Base-by-base conservation (phyloP, 1,140 invertebrate genomes). In the Xylocopa sonorina region DNA sequence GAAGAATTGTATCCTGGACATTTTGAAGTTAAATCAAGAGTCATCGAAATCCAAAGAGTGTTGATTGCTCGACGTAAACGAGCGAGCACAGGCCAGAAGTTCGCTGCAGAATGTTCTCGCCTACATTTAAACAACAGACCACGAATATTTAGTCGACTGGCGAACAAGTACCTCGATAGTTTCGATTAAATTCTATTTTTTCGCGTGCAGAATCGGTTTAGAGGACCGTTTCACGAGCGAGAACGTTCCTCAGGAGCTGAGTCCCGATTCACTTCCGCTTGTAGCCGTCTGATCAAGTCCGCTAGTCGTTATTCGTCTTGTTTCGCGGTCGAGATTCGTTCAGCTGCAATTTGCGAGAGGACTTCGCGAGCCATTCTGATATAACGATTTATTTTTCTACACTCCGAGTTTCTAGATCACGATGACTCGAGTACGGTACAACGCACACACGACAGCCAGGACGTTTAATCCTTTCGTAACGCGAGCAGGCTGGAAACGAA, bases 381-480 rank as follows among this genome's bases (percentile, higher is more conserved):
- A 80, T 83, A 81, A 69, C 77, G 68, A 83, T 89, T 92, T 92
- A 92, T 92, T 92, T 92, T 91, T 92, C 85, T 92, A 91, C 86
- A 87, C n/a, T 77, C 80, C 88, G 89, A 89, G 88, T 91, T 81
- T 84, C 84, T 83, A 88, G 84, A 87, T 83, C 74, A 74, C 81
- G 57, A 75, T 80, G 32, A 84, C 68, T 78, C 81, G 53, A 60
- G 34, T 82, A 77, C 48, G n/a, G 77, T 60, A 46, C 32, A 71
- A 78, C 76, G 58, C 72, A 79, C 58, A 87, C 38, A 64, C 50
- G 43, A 80, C 34, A n/a, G n/a, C n/a, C n/a, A n/a, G n/a, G n/a
- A n/a, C n/a, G n/a, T 48, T 57, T 48, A 57, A 78, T 64, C 58
- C 68, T 77, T 77, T 77, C 66, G 58, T 64, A n/a, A n/a, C n/a